Evolutionary conservation across 2,888 invertebrate species (phyloP).

Genomic region (Tanytarsus gracilentus): DNA sequence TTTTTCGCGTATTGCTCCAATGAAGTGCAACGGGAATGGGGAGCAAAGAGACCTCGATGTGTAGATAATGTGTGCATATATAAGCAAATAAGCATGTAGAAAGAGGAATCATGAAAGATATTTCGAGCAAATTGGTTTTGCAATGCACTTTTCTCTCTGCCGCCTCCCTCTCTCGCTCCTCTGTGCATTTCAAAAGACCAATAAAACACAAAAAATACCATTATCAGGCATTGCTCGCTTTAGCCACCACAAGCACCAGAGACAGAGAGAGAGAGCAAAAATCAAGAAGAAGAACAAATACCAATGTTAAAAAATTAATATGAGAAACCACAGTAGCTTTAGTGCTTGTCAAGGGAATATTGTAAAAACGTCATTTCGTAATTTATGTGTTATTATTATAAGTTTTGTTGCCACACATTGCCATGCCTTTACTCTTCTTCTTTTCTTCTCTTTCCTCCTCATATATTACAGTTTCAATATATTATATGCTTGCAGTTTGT

Average conservation of each 20-base stretch:
- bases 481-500: no score
- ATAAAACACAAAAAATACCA: conserved; percentile 25
- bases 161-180: no score
- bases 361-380: conserved; percentile 31
- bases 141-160: no score
- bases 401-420: conserved; percentile 17
- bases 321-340: conserved; percentile 30
- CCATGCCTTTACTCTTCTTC: no score
- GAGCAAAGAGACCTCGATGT: background rate
- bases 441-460: no score
- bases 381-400: conserved; percentile 30
- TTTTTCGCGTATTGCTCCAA: background rate
- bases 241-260: background rate
- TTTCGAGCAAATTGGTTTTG: conserved; percentile 24
- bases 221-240: background rate
- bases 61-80: conserved; percentile 19
- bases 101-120: conserved; percentile 13
- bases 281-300: conserved; percentile 23
- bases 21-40: background rate
- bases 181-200: no score
- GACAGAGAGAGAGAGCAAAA: background rate
- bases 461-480: no score
- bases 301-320: conserved; percentile 26
- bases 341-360: conserved; percentile 31
- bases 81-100: conserved; percentile 12